Evolutionary conservation across 2,113 vertebrate genomes (phyloP).

Genomic region (Ramphastos sulfuratus): DNA sequence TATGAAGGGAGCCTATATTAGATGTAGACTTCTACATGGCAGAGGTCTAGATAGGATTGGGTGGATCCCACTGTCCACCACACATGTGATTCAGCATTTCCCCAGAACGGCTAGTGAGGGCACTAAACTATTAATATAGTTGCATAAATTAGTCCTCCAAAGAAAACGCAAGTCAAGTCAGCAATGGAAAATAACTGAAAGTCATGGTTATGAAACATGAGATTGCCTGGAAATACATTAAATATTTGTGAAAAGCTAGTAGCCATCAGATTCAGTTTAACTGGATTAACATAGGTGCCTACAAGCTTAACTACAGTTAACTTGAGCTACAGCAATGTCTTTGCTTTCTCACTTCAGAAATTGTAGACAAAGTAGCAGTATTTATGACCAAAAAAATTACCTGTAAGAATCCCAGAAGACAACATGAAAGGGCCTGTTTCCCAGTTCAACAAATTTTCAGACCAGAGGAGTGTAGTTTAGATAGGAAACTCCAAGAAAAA

Average conservation of each 20-base stretch:
- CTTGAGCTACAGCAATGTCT: neutral
- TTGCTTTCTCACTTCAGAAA: neutral
- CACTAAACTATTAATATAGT: constrained; percentile 55
- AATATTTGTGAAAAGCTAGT: neutral
- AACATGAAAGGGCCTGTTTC: neutral
- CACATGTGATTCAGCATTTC: constrained; percentile 50
- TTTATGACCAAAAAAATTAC: neutral
- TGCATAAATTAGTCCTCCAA: constrained; percentile 13
- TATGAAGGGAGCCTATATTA: constrained; percentile 51
- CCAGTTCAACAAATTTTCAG: neutral
- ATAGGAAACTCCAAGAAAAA: neutral
- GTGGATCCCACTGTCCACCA: constrained; percentile 37
- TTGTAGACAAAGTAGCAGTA: neutral
- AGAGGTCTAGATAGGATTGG: constrained; percentile 10
- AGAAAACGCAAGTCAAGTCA: neutral
- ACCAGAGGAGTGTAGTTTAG: neutral
- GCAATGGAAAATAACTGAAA: neutral
- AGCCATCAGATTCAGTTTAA: neutral
- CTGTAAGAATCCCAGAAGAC: neutral
- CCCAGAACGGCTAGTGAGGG: constrained; percentile 45
- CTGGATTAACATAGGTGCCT: neutral
- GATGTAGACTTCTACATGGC: constrained; percentile 29
- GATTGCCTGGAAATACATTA: neutral
- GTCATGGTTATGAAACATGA: neutral
- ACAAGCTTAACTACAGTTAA: neutral